phyloP scores from a whole-genome alignment of 2,797 vertebrate species.

The Scomberomorus guttatus region DNA sequence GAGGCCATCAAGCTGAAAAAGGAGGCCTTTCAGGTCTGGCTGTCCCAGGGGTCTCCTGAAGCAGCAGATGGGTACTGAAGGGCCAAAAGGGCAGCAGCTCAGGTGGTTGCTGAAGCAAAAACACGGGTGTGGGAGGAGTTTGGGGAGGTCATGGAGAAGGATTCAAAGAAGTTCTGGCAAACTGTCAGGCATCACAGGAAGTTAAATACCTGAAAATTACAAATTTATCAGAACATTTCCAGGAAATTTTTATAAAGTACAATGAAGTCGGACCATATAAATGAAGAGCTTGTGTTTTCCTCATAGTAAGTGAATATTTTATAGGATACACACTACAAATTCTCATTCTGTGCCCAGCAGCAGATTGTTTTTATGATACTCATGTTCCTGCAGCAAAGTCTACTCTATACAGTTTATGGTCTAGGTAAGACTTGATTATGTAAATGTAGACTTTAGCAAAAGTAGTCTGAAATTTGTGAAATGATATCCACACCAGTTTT shows the following conservation, averaged over 20 bases:
- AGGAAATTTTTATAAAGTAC: not conserved
- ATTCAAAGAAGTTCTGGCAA: no score
- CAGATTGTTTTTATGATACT: not conserved
- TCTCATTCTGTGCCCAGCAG: not conserved
- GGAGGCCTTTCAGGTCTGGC: no score
- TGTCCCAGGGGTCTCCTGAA: no score
- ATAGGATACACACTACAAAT: not conserved
- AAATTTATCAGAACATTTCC: not conserved
- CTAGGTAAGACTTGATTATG: not conserved
- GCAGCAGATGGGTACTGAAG: no score
- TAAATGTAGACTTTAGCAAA: not conserved
- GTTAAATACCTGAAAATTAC: not conserved
- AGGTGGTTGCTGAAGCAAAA: no score
- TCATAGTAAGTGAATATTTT: not conserved
- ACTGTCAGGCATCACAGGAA: no score
- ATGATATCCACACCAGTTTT: not conserved
- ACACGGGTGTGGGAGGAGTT: no score
- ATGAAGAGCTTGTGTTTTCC: not conserved
- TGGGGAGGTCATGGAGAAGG: no score
- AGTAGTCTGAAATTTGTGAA: no score
- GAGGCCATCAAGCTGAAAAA: no score
- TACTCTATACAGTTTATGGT: not conserved
- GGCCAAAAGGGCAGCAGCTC: no score
- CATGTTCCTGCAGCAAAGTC: not conserved
- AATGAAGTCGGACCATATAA: not conserved